phyloP scores from a whole-genome alignment of 1,140 invertebrate species.

The Camponotus floridanus region DNA sequence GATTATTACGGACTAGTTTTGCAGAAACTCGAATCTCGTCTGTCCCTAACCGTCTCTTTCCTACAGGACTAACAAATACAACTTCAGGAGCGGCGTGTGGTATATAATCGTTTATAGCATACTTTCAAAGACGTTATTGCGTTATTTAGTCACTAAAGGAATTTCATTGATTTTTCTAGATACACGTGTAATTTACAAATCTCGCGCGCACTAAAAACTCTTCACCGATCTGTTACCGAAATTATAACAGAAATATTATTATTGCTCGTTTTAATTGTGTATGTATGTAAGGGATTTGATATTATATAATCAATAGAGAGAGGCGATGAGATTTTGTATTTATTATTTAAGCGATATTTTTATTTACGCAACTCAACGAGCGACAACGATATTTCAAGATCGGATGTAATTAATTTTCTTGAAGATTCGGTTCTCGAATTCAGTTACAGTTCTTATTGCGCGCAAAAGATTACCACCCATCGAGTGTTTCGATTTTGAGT shows the following conservation, averaged over 20 bases:
- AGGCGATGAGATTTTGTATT: slow-evolving; percentile 30
- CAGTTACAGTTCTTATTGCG: slow-evolving; percentile 60
- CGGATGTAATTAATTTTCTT: no score
- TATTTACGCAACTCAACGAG: slow-evolving; percentile 45
- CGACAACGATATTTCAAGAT: slow-evolving; percentile 41
- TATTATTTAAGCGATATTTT: slow-evolving; percentile 51
- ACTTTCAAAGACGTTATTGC: slow-evolving; percentile 76
- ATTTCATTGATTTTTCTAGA: slow-evolving; percentile 64
- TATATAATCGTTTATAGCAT: slow-evolving; percentile 71
- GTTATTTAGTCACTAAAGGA: slow-evolving; percentile 69
- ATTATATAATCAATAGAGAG: slow-evolving; percentile 48
- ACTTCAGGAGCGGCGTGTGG: slow-evolving; percentile 61
- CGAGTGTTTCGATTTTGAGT: slow-evolving; percentile 47
- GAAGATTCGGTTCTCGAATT: background rate
- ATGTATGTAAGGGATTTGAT: slow-evolving; percentile 41
- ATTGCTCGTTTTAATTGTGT: slow-evolving; percentile 44
- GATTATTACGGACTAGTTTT: slow-evolving; percentile 78
- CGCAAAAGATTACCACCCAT: slow-evolving; percentile 17
- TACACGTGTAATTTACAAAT: slow-evolving; percentile 72
- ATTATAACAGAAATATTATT: slow-evolving; percentile 44
- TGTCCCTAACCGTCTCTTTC: slow-evolving; percentile 35
- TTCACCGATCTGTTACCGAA: background rate
- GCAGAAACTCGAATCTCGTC: slow-evolving; percentile 59
- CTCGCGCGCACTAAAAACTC: slow-evolving; percentile 48
- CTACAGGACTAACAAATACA: slow-evolving; percentile 59